Evolutionary conservation across 1,140 invertebrate species (phyloP), one percentile per base, ranked within the genome.

Genomic region (Mamestra configurata): DNA sequence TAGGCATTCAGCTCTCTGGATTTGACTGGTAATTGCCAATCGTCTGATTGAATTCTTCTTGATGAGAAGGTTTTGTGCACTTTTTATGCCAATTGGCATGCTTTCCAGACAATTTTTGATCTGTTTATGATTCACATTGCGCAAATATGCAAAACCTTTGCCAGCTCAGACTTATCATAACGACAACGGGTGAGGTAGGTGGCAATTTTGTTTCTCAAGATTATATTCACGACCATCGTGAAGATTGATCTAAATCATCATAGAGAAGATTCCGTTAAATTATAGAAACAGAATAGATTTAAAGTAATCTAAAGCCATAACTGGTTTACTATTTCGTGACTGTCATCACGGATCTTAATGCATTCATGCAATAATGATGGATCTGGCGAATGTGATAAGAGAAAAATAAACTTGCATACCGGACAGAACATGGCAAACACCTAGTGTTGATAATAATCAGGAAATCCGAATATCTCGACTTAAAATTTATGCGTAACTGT

Each of bases 401-500:
- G 15, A 11, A 49, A n/a, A 15, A 4, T n/a, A n/a, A 49, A n/a
- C 2, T n/a, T 15, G 13, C 13, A n/a, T 49, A 49, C 4, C 3
- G n/a, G 43, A n/a, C 15, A 46, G 10, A 46, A 46, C 4, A 49
- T 15, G 13, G 13, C 13, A 0, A 49, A n/a, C 3, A 15, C 15
- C 15, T n/a, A 49, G 4, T 49, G 43, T 4, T 0, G 13, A 49
- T 49, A 49, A 49, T 11, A 49, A 49, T 49, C 13, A 49, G 43
- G 13, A 49, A 49, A 49, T 49, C 43, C 43, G 13, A 49, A 49
- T 49, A 49, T n/a, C 43, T 49, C 15, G 15, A n/a, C 15, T n/a
- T 49, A n/a, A 49, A 59, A 59, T 27, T 59, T 31, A 40, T 35
- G 59, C n/a, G 6, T 64, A 68, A 68, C 64, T 68, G 40, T 68